These are phyloP conservation scores for Zeugodacus cucurbitae DNA, from an alignment of 1,140 invertebrate species.

Conservation along the genomic window DNA sequence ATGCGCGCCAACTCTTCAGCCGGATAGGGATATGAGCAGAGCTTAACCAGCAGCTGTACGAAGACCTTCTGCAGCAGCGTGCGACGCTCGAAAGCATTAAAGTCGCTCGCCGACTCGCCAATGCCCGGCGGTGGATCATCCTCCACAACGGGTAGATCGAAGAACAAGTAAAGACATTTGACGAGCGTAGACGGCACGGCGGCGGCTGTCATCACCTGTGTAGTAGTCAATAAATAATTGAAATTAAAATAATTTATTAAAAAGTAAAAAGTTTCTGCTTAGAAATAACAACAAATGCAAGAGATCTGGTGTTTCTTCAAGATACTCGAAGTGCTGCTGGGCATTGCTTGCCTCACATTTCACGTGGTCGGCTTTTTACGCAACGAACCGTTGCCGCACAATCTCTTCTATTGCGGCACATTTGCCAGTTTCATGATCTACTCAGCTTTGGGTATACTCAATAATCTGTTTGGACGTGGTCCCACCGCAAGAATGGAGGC, in stretches of 20 bases:
- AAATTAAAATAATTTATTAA: constrained; percentile 9
- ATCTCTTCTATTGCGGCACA: constrained; percentile 45
- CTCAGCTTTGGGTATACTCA: constrained; percentile 14
- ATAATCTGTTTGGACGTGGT: background rate
- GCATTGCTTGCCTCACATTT: background rate
- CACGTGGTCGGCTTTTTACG: constrained; percentile 38
- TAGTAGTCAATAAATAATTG: background rate
- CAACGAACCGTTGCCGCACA: constrained; percentile 33
- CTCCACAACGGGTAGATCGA: constrained; percentile 93
- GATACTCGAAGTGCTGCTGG: constrained; percentile 34
- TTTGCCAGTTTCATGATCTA: constrained; percentile 38
- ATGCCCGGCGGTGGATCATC: constrained; percentile 70
- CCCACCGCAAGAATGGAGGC: constrained; percentile 56
- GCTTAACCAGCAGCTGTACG: constrained; percentile 92
- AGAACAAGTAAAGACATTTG: constrained; percentile 98
- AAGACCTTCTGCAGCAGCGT: constrained; percentile 96
- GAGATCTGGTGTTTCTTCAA: constrained; percentile 44
- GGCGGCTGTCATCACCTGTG: constrained; percentile 91
- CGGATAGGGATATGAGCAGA: constrained; percentile 92
- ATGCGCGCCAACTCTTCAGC: constrained; percentile 96
- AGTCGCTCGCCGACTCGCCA: constrained; percentile 76
- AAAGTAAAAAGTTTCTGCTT: background rate
- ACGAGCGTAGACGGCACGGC: constrained; percentile 97
- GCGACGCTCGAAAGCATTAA: constrained; percentile 88
- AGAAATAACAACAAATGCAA: constrained; percentile 17